Evolutionary conservation across 2,888 invertebrate species (phyloP), one percentile per base, ranked within the genome.

Genomic region (Trissolcus brochymenae): DNA sequence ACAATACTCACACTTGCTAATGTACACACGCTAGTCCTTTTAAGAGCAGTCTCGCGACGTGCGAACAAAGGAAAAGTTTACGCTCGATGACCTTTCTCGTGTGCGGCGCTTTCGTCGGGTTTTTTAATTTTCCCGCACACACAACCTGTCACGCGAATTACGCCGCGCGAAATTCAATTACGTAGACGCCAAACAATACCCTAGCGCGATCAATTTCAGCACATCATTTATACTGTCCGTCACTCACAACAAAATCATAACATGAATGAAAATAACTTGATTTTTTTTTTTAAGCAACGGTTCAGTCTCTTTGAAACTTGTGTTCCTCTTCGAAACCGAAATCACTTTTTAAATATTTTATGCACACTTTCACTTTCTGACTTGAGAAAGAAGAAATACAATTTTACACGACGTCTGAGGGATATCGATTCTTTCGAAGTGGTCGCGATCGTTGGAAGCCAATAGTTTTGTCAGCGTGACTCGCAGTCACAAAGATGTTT

Each of bases 51-150:
- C 49, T 49, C 49, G 29, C 59, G 17, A 25, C 29, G 57, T 13
- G 59, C 60, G 59, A 66, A 76, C 70, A 76, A 76, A 76, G 75
- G 46, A 76, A 76, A 65, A 43, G 70, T 61, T 66, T 40, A 59
- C 56, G 59, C 75, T 53, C 54, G 46, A 16, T 25, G 50, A 64
- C 59, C 64, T 70, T 35, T 35, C 59, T 59, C n/a, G 19, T 40
- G 64, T 51, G 60, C 60, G 43, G 43, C 43, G 43, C 59, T 19
- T 29, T 43, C 56, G 64, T 59, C 46, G 53, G 11, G 13, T 53
- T 56, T 73, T 66, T 21, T 43, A 66, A 73, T 61, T 61, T 73
- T 50, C 73, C 53, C 35, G 57, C 64, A 49, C 49, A 43, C 46
- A n/a, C 35, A 46, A 64, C 59, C 53, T 68, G 46, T 16, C 57